Evolutionary conservation across 2,888 invertebrate species (phyloP), one percentile per base, ranked within the genome.

Genomic region (Agonum fuliginosum): DNA sequence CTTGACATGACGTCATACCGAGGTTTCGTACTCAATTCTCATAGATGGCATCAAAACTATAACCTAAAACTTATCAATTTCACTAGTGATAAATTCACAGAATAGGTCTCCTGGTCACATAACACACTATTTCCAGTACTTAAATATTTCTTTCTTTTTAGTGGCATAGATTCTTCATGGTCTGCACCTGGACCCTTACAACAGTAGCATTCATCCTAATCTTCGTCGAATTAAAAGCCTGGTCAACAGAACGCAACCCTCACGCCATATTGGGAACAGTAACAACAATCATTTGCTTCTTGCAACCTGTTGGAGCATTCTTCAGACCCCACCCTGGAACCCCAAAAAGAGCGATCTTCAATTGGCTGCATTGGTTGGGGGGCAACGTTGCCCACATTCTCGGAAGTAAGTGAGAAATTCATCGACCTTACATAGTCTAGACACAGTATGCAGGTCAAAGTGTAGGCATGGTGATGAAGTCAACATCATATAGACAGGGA

Each of bases 281-380:
- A 2, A 95, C 96, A 0, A 93, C 94, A 0, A 87, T 93, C 8
- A 85, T 96, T 20, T 95, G 95, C 84, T 95, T 96, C 84, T 87
- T 96, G 80, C 96, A 97, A 86, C 97, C 97, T 2, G 93, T 97
- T 83, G 95, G 93, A 78, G 97, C 97, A 0, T 91, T 93, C 79
- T 93, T 97, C 86, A 90, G 97, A 79, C 97, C 97, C 0, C 94
- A 93, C 86, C 96, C 96, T 0, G 94, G 93, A 65, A 93, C 95
- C 6, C 91, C 92, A 12, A 91, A 91, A 82, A 89, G 97, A 72
- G 91, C 94, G 0, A 87, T 95, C 75, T 97, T 97, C 89, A 98
- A 97, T 88, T 97, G 97, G 97, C 86, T 90, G 1, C 97, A 98
- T 86, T 97, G 97, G 95, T 87, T 95, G 69, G 90, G 93, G 48